These are phyloP conservation scores for Clarias fuscus DNA, from an alignment of 2,797 vertebrate species.

Conservation along the genomic window DNA sequence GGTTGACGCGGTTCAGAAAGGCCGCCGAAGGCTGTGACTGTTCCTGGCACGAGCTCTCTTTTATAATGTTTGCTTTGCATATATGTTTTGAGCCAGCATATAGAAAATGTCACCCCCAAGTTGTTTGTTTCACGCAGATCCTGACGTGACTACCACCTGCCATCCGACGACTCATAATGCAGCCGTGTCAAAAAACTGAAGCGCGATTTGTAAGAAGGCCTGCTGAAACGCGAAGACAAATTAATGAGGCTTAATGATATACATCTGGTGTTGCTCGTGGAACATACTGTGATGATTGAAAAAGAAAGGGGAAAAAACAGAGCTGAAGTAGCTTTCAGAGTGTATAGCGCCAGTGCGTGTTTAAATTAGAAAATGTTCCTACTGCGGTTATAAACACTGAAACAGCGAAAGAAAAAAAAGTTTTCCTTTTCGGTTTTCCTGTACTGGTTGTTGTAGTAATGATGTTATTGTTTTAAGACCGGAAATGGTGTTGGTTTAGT, in stretches of 20 bases:
- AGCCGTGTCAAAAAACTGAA: slow-evolving; percentile 19
- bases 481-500: too few species aligned
- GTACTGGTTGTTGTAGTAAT: too few species aligned
- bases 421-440: too few species aligned
- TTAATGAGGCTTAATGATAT: slow-evolving; percentile 33
- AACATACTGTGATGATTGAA: slow-evolving; percentile 4
- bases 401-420: neutral
- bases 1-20: slow-evolving; percentile 32
- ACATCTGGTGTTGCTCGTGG: slow-evolving; percentile 13
- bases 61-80: neutral
- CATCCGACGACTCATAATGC: neutral
- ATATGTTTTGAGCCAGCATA: neutral
- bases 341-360: neutral
- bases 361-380: neutral
- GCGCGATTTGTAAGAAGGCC: slow-evolving; percentile 6
- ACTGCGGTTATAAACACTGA: neutral
- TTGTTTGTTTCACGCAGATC: slow-evolving; percentile 3
- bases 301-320: neutral
- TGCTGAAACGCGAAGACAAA: slow-evolving; percentile 1
- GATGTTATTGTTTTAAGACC: too few species aligned
- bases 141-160: slow-evolving; percentile 9
- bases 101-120: neutral
- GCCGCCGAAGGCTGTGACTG: neutral
- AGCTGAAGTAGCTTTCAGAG: neutral
- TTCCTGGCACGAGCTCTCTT: neutral